These are phyloP conservation scores for Aspiorhynchus laticeps DNA, from an alignment of 2,113 vertebrate genomes.

Conservation along the genomic window DNA sequence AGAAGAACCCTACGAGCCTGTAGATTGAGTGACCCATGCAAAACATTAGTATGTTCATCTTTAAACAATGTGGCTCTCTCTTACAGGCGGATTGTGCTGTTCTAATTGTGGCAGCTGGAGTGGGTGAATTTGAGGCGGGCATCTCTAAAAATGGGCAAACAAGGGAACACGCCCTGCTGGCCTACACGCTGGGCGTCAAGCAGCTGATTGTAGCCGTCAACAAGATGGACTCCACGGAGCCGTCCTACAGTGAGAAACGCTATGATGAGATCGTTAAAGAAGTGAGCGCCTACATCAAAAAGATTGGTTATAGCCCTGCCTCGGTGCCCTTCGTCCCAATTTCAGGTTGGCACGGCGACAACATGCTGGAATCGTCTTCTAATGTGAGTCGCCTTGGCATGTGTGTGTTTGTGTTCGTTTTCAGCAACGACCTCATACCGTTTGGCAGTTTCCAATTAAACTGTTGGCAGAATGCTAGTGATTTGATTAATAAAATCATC, in stretches of 20 bases:
- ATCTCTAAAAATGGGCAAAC: slow-evolving; percentile 59
- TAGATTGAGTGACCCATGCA: not conserved
- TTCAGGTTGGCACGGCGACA: slow-evolving; percentile 88
- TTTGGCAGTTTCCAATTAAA: not conserved
- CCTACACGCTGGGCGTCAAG: slow-evolving; percentile 87
- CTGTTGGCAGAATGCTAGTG: not conserved
- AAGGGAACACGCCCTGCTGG: slow-evolving; percentile 68
- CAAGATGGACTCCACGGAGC: slow-evolving; percentile 90
- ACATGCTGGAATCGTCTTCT: slow-evolving; percentile 88
- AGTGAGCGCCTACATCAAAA: slow-evolving; percentile 90
- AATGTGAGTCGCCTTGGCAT: slow-evolving; percentile 77
- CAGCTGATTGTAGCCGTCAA: slow-evolving; percentile 72
- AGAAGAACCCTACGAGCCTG: not conserved
- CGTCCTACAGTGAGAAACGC: slow-evolving; percentile 86
- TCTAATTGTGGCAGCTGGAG: slow-evolving; percentile 56
- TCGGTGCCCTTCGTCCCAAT: slow-evolving; percentile 81
- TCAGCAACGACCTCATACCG: not conserved
- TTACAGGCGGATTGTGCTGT: slow-evolving; percentile 56
- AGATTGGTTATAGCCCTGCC: slow-evolving; percentile 86
- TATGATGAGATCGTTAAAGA: slow-evolving; percentile 89
- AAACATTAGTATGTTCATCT: not conserved
- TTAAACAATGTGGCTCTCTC: not conserved
- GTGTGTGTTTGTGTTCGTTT: not conserved
- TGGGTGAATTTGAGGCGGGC: slow-evolving; percentile 57
- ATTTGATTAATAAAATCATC: not conserved